phyloP scores from a whole-genome alignment of 2,888 invertebrate genomes.

The Stenolophus ochropezus region DNA sequence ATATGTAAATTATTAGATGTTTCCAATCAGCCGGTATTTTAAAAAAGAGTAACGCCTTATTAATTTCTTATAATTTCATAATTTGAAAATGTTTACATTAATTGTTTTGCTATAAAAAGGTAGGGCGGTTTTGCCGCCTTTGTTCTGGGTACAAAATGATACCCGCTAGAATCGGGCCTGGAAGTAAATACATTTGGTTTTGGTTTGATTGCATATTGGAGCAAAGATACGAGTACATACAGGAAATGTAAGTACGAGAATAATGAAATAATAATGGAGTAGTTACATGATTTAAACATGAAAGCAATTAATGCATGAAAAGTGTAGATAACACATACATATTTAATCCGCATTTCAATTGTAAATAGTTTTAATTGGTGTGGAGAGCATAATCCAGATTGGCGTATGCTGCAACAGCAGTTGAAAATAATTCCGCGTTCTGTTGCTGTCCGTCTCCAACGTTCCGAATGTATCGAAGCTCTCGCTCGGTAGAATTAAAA shows the following conservation, averaged over 20 bases:
- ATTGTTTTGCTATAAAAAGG: too few relatives aligned
- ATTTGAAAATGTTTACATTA: too few relatives aligned
- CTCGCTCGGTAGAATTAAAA: constrained; percentile 49
- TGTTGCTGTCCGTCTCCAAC: constrained; percentile 17
- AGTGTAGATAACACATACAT: constrained; percentile 2
- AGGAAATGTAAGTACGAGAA: neutral
- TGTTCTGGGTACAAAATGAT: too few relatives aligned
- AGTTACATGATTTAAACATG: neutral
- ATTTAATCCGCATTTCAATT: constrained; percentile 27
- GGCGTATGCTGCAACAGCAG: constrained; percentile 23
- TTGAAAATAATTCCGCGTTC: constrained; percentile 35
- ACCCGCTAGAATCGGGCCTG: too few relatives aligned
- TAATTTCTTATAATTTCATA: too few relatives aligned
- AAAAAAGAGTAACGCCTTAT: too few relatives aligned
- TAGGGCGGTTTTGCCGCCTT: too few relatives aligned
- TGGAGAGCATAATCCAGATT: constrained; percentile 21
- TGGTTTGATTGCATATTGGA: too few relatives aligned
- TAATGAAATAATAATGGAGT: neutral
- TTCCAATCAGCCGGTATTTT: too few relatives aligned
- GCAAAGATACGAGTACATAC: neutral
- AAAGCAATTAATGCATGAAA: neutral
- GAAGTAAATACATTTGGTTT: too few relatives aligned
- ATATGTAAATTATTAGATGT: too few relatives aligned
- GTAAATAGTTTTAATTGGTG: constrained; percentile 33
- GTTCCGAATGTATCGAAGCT: constrained; percentile 24